A percentile compares a stretch with the other conserved stretches of the same genome.
Evolutionary conservation across 2,797 vertebrate genomes (phyloP).

Genomic region (Pogonophryne albipinna): DNA sequence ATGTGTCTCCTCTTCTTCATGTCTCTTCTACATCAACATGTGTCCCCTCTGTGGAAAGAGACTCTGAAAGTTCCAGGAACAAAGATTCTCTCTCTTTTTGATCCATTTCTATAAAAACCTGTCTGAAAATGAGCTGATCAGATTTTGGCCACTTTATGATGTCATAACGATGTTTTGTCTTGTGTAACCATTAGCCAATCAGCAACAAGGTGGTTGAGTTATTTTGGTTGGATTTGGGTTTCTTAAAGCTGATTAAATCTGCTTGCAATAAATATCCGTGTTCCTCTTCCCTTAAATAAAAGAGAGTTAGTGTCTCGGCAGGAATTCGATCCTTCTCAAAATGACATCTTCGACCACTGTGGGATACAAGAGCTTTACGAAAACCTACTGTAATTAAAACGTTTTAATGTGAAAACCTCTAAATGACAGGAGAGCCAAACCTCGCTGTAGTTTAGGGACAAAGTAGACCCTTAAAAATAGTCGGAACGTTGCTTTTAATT

Average conservation of each 20-base stretch:
- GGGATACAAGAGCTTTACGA: no score
- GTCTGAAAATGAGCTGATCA: no score
- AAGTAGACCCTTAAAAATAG: background rate
- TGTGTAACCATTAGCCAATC: no score
- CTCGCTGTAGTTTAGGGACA: background rate
- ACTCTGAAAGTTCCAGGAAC: no score
- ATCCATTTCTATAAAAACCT: no score
- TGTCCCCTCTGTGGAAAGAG: no score
- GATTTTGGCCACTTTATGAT: no score
- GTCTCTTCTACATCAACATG: no score
- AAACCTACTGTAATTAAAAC: conserved; percentile 2
- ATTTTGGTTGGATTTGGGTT: conserved; percentile 16
- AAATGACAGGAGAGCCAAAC: background rate
- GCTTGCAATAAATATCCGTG: conserved; percentile 28
- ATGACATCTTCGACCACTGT: no score
- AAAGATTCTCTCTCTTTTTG: no score
- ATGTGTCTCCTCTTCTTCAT: no score
- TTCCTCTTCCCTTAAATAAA: background rate
- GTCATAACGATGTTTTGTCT: no score
- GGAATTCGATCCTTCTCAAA: background rate
- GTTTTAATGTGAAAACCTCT: background rate
- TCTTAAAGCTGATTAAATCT: conserved; percentile 33
- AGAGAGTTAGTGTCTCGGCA: background rate
- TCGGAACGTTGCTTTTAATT: background rate
- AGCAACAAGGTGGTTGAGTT: background rate